Base-by-base conservation (phyloP, 2,113 vertebrate species). In the Sardina pilchardus region DNA sequence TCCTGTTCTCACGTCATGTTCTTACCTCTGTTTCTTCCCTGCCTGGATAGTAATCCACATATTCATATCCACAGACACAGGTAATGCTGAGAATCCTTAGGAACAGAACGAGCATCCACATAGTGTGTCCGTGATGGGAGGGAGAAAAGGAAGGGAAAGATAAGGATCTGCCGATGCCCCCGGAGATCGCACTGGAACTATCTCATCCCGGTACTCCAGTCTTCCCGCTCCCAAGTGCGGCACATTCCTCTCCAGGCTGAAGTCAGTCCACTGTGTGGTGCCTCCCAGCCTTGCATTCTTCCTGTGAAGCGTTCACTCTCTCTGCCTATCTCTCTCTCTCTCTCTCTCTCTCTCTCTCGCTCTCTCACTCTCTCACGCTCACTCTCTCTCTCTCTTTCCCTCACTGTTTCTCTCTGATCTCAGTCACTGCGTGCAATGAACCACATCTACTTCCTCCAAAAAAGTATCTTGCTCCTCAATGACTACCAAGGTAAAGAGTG, bases 81-180 rank as follows among this genome's bases (percentile, higher is more conserved):
- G 45, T 81, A 63, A 67, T 44, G 21, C 75, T 10, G 50, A 83
- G 71, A 48, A 84, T 82, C 86, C 86, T 84, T 81, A 87, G 5
- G 26, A 80, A 14, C 45, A 30, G 44, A 50, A 78, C 63, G 42
- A 87, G 84, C 53, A 84, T 87, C 86, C 86, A 87, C 86, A 87
- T 87, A 81, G 56, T 87, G 86, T 59, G 39, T 83, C 67, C n/a
- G n/a, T 86, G 86, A n/a, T 42, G 59, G 59, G 24, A 56, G 36
- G 71, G 71, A 16, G 84, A 36, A 42, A 63, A 63, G 47, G 21
- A 42, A 30, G 53, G 50, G 56, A 36, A 12, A 26, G 21, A 26
- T 9, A 71, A 14, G 71, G 83, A 81, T 87, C 71, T 84, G 44
- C 21, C 12, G 83, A 81, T 48, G 82, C 78, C 53, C 39, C 71